These are phyloP conservation scores for Eilema caniola DNA, from an alignment of 2,888 invertebrate species.

Conservation along the genomic window DNA sequence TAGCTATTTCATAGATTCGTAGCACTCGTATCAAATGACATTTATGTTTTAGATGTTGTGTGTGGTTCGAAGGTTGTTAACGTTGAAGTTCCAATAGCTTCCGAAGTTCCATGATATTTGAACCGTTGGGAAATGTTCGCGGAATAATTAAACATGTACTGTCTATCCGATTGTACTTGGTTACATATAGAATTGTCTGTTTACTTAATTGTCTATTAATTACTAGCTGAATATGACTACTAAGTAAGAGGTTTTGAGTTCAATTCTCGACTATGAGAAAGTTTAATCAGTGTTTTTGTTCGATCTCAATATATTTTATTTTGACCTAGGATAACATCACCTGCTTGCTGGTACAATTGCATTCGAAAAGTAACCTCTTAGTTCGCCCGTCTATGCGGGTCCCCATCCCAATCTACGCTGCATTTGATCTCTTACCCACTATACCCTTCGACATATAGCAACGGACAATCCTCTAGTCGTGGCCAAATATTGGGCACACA, in stretches of 20 bases:
- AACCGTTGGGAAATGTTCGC: slow-evolving; percentile 14
- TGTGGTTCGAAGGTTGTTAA: slow-evolving; percentile 10
- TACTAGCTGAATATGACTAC: not conserved
- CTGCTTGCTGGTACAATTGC: too few species aligned
- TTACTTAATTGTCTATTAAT: not conserved
- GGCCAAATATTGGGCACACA: too few species aligned
- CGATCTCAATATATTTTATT: too few species aligned
- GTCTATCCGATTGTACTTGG: not conserved
- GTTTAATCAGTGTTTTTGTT: too few species aligned
- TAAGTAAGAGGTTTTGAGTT: not conserved
- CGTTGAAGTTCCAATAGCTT: slow-evolving; percentile 14
- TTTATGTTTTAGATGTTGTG: slow-evolving; percentile 13
- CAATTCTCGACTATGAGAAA: not conserved
- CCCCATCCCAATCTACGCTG: too few species aligned
- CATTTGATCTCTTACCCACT: too few species aligned
- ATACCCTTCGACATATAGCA: too few species aligned
- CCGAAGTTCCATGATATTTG: slow-evolving; percentile 7
- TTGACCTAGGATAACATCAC: too few species aligned
- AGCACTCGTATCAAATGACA: slow-evolving; percentile 9
- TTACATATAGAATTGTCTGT: slow-evolving; percentile 4
- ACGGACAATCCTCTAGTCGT: too few species aligned
- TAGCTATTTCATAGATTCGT: slow-evolving; percentile 10
- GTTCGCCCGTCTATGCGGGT: too few species aligned
- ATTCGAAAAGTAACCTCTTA: too few species aligned
- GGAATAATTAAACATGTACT: slow-evolving; percentile 13